Evolutionary conservation across 2,888 invertebrate species (phyloP).

Genomic region (Saturnia pavonia): DNA sequence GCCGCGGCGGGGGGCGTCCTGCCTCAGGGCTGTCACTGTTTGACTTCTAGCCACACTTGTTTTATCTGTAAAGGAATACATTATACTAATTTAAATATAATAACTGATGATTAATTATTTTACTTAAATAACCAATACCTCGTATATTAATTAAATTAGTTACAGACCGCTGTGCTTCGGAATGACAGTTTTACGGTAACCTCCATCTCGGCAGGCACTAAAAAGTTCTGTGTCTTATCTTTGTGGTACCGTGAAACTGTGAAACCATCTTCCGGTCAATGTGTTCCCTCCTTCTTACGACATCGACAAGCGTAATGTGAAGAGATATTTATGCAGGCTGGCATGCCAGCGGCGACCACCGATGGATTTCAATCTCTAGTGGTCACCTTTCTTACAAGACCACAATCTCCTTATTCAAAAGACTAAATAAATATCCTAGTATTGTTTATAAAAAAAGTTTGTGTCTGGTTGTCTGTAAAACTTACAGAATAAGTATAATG

Average conservation of each 20-base stretch:
- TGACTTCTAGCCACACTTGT: neutral
- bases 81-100: neutral
- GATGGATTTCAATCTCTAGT: too few relatives aligned
- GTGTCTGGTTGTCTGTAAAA: neutral
- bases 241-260: too few relatives aligned
- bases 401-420: neutral
- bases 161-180: too few relatives aligned
- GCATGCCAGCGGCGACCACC: too few relatives aligned
- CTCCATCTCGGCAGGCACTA: too few relatives aligned
- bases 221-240: too few relatives aligned
- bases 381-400: neutral
- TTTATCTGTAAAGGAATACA: neutral
- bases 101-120: neutral
- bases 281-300: too few relatives aligned
- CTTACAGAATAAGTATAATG: neutral
- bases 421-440: neutral
- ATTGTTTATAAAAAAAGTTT: neutral
- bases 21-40: conserved; percentile 51
- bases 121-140: neutral
- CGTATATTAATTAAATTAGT: too few relatives aligned
- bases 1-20: conserved; percentile 58
- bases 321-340: too few relatives aligned
- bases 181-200: too few relatives aligned
- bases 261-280: too few relatives aligned
- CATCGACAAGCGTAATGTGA: too few relatives aligned